phyloP scores from a whole-genome alignment of 2,797 vertebrate genomes.

The Limosa lapponica region DNA sequence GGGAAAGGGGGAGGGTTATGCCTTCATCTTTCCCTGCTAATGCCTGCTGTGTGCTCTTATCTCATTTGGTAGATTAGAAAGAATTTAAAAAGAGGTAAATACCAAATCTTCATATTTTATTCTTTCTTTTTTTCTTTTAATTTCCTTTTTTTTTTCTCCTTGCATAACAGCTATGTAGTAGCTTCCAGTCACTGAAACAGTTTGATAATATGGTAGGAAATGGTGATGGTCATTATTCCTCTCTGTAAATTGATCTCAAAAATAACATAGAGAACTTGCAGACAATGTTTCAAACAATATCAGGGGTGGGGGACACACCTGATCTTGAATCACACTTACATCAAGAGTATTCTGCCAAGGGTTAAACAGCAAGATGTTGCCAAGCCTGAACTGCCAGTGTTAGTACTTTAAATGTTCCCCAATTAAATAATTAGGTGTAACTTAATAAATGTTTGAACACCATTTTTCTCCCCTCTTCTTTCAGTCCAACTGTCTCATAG shows the following conservation, averaged over 20 bases:
- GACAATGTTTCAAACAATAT: background rate
- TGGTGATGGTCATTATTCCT: background rate
- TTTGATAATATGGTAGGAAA: background rate
- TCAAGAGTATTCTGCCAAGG: background rate
- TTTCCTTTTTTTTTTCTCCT: background rate
- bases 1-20: background rate
- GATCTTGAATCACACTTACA: background rate
- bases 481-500: constrained; percentile 56
- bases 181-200: background rate
- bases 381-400: background rate
- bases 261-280: background rate
- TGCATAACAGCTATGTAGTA: background rate
- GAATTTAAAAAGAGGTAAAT: constrained; percentile 37
- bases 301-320: background rate
- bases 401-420: constrained; percentile 34
- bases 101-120: background rate
- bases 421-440: constrained; percentile 80
- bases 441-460: constrained; percentile 77
- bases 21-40: background rate
- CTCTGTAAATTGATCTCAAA: background rate
- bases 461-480: constrained; percentile 34
- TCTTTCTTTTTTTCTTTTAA: background rate
- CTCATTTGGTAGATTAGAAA: background rate
- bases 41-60: background rate
- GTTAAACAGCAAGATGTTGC: background rate